Base-by-base conservation (phyloP, 2,797 vertebrate species). In the Parotocinclus haroldoi region DNA sequence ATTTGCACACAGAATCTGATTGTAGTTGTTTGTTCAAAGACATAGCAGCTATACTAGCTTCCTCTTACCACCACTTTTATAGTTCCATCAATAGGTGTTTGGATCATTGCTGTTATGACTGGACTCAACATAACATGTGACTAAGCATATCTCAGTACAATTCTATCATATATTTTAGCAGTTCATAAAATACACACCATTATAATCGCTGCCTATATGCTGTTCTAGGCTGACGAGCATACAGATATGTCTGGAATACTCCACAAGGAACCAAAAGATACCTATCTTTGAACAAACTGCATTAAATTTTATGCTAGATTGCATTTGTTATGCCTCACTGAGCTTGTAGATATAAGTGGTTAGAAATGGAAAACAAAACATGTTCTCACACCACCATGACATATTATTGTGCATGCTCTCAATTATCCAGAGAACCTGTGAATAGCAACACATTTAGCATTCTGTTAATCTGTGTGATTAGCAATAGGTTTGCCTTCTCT, bases 371-470 rank as follows among this genome's bases (percentile, higher is more conserved):
- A 40, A 4, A 3, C 37, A 63, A n/a, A 19, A 36, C 55, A 13
- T 51, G 63, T 66, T 56, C 19, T 65, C 42, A 56, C 40, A 48
- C 66, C 17, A 58, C 65, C 58, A 73, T 58, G 50, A n/a, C n/a
- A 14, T 27, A 19, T 60, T 66, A 63, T 59, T 66, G 57, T 66
- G 40, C 57, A 62, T 19, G 54, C 66, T 60, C n/a, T 60, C n/a
- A 66, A 67, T 71, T 62, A 81, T 54, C 36, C 48, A 66, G 27
- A 27, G 27, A 27, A 27, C 7, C 14, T 8, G 46, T 12, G 67
- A 78, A 76, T 68, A 76, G 64, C 71, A 68, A 61, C 66, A 68
- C 63, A 63, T 64, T 63, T 39, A 44, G 68, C 48, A 58, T 71
- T 58, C 49, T 64, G 71, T 59, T 73, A 68, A 71, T 51, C 67